phyloP scores from a whole-genome alignment of 2,797 vertebrate genomes.

The Hybognathus amarus region DNA sequence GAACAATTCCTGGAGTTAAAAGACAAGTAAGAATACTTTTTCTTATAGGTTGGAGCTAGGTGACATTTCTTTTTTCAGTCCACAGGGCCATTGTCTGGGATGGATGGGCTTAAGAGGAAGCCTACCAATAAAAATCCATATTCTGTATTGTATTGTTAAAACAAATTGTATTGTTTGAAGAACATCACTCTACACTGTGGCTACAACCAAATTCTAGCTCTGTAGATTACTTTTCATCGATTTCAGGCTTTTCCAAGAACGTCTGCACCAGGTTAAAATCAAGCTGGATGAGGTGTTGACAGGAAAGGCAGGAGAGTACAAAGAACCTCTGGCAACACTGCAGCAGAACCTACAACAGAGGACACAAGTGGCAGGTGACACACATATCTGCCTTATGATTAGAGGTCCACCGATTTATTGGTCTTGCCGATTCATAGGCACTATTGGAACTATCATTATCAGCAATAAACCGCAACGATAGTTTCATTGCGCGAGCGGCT shows the following conservation, averaged over 20 bases:
- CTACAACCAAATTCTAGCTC: background rate
- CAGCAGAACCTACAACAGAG: slow-evolving; percentile 87
- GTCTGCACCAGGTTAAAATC: slow-evolving; percentile 84
- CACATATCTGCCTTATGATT: background rate
- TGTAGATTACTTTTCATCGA: background rate
- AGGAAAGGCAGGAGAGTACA: slow-evolving; percentile 85
- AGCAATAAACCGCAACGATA: too few species aligned
- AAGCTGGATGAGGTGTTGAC: slow-evolving; percentile 88
- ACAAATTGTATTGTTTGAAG: background rate
- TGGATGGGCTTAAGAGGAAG: background rate
- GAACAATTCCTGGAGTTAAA: slow-evolving; percentile 90
- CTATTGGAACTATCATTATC: too few species aligned
- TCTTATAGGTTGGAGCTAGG: background rate
- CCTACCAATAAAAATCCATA: background rate
- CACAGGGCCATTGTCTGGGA: background rate
- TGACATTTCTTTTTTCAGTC: background rate
- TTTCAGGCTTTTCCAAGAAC: slow-evolving; percentile 87
- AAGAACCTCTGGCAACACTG: slow-evolving; percentile 82
- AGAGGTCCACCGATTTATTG: too few species aligned
- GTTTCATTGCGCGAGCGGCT: too few species aligned
- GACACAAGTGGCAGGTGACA: slow-evolving; percentile 87
- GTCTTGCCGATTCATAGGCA: too few species aligned
- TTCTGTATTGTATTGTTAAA: background rate
- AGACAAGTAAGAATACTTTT: slow-evolving; percentile 80
- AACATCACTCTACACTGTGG: background rate